These are phyloP conservation scores for Accipiter cooperii DNA, from an alignment of 2,113 vertebrate genomes.

Conservation along the genomic window DNA sequence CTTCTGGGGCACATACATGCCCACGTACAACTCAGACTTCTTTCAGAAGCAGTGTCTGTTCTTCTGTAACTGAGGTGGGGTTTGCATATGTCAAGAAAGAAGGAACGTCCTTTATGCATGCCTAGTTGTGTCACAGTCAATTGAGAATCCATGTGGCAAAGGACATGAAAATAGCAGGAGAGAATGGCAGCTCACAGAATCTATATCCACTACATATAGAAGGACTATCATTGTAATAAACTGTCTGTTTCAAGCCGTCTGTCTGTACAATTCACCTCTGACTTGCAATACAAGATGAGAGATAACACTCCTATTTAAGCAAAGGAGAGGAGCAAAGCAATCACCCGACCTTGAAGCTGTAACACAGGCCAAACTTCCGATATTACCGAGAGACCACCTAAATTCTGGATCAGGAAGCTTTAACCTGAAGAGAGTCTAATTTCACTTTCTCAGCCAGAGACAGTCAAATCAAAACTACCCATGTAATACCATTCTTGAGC, in stretches of 20 bases:
- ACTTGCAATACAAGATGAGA: not conserved
- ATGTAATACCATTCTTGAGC: not conserved
- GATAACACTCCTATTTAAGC: not conserved
- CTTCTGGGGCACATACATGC: not conserved
- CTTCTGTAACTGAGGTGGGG: not conserved
- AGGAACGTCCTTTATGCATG: not conserved
- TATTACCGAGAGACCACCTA: not conserved
- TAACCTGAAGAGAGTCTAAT: not conserved
- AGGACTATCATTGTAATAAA: slow-evolving; percentile 35
- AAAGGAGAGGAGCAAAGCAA: not conserved
- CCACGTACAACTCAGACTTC: not conserved
- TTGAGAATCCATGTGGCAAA: slow-evolving; percentile 29
- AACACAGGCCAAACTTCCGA: not conserved
- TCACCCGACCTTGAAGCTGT: not conserved
- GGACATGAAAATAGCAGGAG: slow-evolving; percentile 27
- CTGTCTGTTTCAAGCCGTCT: slow-evolving; percentile 39
- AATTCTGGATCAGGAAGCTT: not conserved
- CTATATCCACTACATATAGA: slow-evolving; percentile 2
- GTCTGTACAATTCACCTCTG: not conserved
- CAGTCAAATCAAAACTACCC: not conserved
- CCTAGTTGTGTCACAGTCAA: not conserved
- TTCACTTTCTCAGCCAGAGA: not conserved
- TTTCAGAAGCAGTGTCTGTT: not conserved
- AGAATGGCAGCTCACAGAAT: slow-evolving; percentile 35
- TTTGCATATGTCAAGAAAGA: not conserved